Percentiles rank a stretch among this genome's conserved stretches.
These are phyloP conservation scores for pig (Sus scrofa) DNA, from an alignment of 2,113 vertebrate genomes.

Conservation along the genomic window T2T-Sscrofa CM000820.6:47157001-47157500, in stretches of 20 bases:
- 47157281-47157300: too few species aligned
- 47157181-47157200: background rate
- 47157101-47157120: background rate
- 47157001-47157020: background rate
- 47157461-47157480: conserved; percentile 31
- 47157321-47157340: too few species aligned
- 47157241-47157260: background rate
- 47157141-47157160: conserved; percentile 9
- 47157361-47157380: too few species aligned
- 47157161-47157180: background rate
- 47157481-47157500: conserved; percentile 15
- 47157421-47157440: too few species aligned
- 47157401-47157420: too few species aligned
- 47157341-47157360: too few species aligned
- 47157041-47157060: background rate
- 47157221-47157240: background rate
- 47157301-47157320: too few species aligned
- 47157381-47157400: too few species aligned
- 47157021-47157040: background rate
- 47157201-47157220: background rate
- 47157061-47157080: background rate
- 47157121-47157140: background rate
- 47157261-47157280: too few species aligned
- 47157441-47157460: background rate
- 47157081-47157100: background rate